These are phyloP conservation scores for Aporophyla nigra DNA, from an alignment of 2,888 invertebrate species.

Conservation along the genomic window DNA sequence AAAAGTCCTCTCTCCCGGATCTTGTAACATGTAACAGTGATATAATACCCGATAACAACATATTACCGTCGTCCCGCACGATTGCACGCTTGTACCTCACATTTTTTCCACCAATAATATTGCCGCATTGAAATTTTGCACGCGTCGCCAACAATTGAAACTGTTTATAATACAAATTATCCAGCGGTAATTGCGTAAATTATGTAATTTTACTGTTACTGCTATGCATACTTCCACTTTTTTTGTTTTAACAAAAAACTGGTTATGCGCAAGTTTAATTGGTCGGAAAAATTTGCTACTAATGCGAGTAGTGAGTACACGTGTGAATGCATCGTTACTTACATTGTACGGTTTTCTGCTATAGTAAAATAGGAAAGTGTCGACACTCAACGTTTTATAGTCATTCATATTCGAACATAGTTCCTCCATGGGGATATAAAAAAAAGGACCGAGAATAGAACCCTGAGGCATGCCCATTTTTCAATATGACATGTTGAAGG, in stretches of 20 bases:
- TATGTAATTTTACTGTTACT: slow-evolving; percentile 69
- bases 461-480: slow-evolving; percentile 10
- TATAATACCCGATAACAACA: slow-evolving; percentile 67
- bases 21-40: slow-evolving; percentile 65
- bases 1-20: slow-evolving; percentile 73
- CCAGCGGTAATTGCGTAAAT: slow-evolving; percentile 70
- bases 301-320: slow-evolving; percentile 30
- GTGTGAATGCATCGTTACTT: slow-evolving; percentile 47
- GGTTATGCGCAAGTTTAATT: slow-evolving; percentile 48
- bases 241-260: slow-evolving; percentile 45
- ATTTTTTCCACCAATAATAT: slow-evolving; percentile 41
- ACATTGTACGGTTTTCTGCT: slow-evolving; percentile 34
- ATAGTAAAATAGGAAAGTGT: slow-evolving; percentile 19
- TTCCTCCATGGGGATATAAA: neutral
- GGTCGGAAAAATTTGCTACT: slow-evolving; percentile 53
- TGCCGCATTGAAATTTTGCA: slow-evolving; percentile 57
- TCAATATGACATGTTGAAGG: neutral
- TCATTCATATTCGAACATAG: neutral
- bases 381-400: neutral
- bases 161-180: slow-evolving; percentile 63
- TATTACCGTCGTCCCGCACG: slow-evolving; percentile 73
- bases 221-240: slow-evolving; percentile 59
- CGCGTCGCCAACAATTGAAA: slow-evolving; percentile 61
- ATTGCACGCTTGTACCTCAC: slow-evolving; percentile 63
- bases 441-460: neutral